Evolutionary conservation across 2,888 invertebrate genomes (phyloP).

Genomic region (Trissolcus brochymenae): DNA sequence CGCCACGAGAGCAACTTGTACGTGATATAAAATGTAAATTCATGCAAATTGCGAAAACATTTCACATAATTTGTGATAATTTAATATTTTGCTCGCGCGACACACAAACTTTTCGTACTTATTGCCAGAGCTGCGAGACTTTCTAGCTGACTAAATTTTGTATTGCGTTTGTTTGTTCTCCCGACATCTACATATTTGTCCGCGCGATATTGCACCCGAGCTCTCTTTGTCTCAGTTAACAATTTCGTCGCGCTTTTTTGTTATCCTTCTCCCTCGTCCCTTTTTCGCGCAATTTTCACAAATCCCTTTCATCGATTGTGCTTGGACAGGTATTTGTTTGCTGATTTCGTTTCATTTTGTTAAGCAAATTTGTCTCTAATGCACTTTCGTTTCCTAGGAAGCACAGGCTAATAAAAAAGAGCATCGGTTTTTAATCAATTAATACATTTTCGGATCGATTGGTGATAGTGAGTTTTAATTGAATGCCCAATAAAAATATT

Average conservation of each 20-base stretch:
- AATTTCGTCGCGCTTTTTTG: not conserved
- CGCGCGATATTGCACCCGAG: not conserved
- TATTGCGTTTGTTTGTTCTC: conserved; percentile 2
- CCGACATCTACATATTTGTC: conserved; percentile 6
- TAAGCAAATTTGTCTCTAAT: not conserved
- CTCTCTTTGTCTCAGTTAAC: too few relatives aligned
- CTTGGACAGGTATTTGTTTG: conserved; percentile 14
- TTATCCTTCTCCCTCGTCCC: not conserved
- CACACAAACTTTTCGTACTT: conserved; percentile 4
- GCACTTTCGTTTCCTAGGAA: not conserved
- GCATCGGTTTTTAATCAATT: not conserved
- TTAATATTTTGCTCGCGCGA: conserved; percentile 15
- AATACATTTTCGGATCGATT: not conserved
- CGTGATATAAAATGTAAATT: conserved; percentile 34
- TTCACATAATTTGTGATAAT: conserved; percentile 17
- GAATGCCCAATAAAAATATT: too few relatives aligned
- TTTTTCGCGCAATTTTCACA: conserved; percentile 12
- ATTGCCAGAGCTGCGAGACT: conserved; percentile 4
- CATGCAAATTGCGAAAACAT: conserved; percentile 28
- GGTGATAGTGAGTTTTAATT: conserved; percentile 22
- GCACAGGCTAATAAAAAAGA: not conserved
- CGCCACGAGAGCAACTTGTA: not conserved
- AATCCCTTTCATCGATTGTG: conserved; percentile 26
- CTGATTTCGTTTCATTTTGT: conserved; percentile 14
- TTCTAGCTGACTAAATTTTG: conserved; percentile 15